phyloP scores from a whole-genome alignment of 2,797 vertebrate species.

The Oreonectes daqikongensis region DNA sequence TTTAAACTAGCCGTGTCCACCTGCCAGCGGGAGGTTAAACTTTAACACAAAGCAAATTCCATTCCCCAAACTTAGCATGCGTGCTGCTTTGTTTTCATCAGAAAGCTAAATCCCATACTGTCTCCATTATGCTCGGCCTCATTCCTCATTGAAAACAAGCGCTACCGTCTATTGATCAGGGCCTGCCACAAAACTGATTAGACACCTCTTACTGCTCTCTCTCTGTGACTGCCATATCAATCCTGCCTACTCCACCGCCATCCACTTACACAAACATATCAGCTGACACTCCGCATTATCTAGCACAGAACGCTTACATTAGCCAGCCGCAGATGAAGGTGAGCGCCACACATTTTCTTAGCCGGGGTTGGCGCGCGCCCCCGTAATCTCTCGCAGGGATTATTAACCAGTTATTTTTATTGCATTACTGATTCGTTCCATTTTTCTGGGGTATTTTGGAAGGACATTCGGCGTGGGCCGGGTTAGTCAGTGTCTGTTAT shows the following conservation, averaged over 20 bases:
- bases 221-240: conserved; percentile 38
- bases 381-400: neutral
- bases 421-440: neutral
- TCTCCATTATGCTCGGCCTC: conserved; percentile 35
- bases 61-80: neutral
- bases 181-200: conserved; percentile 43
- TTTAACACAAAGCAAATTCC: neutral
- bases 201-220: conserved; percentile 36
- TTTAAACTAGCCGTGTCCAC: neutral
- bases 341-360: conserved; percentile 46
- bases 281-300: conserved; percentile 37
- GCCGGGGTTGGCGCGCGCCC: conserved; percentile 55
- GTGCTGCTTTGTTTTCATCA: conserved; percentile 5
- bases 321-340: conserved; percentile 26
- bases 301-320: conserved; percentile 11
- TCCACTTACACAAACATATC: conserved; percentile 31
- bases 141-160: conserved; percentile 41
- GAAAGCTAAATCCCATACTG: conserved; percentile 41
- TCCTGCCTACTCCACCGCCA: conserved; percentile 11
- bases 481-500: conserved; percentile 39
- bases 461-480: conserved; percentile 32
- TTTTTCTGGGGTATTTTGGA: conserved; percentile 31
- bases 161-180: conserved; percentile 44
- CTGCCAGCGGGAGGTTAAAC: neutral
- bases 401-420: conserved; percentile 23